Percentiles rank a stretch among this genome's conserved stretches.
phyloP scores from a whole-genome alignment of 2,797 vertebrate genomes.

The Malacoctenus gilli region DNA sequence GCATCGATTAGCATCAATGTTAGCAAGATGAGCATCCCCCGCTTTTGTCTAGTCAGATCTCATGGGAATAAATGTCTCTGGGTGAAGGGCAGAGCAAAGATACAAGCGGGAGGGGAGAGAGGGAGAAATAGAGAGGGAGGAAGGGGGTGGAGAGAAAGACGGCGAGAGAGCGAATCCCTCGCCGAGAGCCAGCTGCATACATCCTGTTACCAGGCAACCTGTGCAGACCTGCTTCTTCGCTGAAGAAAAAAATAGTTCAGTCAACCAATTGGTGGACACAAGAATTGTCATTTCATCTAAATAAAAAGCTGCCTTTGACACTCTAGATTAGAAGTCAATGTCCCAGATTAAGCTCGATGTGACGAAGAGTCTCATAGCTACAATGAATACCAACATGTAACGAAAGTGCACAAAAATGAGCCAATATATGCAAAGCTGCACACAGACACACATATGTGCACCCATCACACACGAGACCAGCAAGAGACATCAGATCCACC shows the following conservation, averaged over 20 bases:
- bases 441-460: background rate
- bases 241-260: too few relatives aligned
- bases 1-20: constrained; percentile 50
- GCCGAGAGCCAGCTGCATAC: constrained; percentile 33
- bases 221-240: constrained; percentile 41
- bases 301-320: too few relatives aligned
- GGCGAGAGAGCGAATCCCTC: constrained; percentile 8
- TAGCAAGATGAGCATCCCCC: constrained; percentile 52
- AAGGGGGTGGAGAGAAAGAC: background rate
- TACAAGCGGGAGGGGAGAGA: constrained; percentile 2
- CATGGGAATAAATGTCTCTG: constrained; percentile 52
- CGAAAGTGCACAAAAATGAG: constrained; percentile 5
- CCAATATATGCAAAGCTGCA: constrained; percentile 9
- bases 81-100: constrained; percentile 60
- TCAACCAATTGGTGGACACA: too few relatives aligned
- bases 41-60: constrained; percentile 65
- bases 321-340: too few relatives aligned
- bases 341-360: too few relatives aligned
- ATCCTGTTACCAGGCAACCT: constrained; percentile 70
- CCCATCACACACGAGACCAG: background rate
- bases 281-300: too few relatives aligned
- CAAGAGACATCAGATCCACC: constrained; percentile 27
- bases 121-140: background rate
- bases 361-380: too few relatives aligned
- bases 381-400: too few relatives aligned